A percentile compares a stretch with the other conserved stretches of the same genome.
phyloP scores from a whole-genome alignment of 2,888 invertebrate genomes.

The Erebia palarica region DNA sequence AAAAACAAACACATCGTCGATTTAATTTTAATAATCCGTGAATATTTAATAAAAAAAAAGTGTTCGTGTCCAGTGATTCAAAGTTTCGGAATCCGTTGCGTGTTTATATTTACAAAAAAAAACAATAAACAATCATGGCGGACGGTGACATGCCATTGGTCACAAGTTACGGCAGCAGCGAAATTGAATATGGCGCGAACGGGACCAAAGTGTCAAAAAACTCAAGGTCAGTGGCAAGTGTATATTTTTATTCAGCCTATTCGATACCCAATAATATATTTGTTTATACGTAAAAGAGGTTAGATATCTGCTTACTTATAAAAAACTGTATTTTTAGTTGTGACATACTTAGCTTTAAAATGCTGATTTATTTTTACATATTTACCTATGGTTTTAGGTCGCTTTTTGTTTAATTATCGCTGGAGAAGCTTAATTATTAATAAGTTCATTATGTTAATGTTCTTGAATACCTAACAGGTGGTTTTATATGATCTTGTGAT shows the following conservation, averaged over 20 bases:
- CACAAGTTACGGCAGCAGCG: constrained; percentile 70
- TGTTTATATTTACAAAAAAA: constrained; percentile 39
- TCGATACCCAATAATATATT: too few relatives aligned
- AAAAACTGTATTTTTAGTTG: constrained; percentile 15
- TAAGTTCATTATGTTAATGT: constrained; percentile 39
- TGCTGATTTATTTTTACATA: constrained; percentile 24
- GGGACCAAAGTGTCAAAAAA: constrained; percentile 71
- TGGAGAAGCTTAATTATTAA: constrained; percentile 16
- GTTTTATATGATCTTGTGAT: neutral
- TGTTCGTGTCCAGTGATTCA: constrained; percentile 30
- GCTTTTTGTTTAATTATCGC: constrained; percentile 27
- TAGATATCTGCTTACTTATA: neutral
- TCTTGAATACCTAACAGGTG: constrained; percentile 17
- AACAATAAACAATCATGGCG: constrained; percentile 61
- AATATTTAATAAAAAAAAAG: constrained; percentile 27
- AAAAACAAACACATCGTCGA: constrained; percentile 4
- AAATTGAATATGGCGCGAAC: constrained; percentile 71
- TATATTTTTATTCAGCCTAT: too few relatives aligned
- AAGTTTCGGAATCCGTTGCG: constrained; percentile 34
- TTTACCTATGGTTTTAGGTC: constrained; percentile 22
- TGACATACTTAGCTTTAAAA: constrained; percentile 26
- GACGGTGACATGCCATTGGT: constrained; percentile 77
- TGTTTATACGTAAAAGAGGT: neutral
- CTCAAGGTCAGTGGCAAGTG: constrained; percentile 62
- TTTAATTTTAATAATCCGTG: constrained; percentile 16